phyloP scores from a whole-genome alignment of 2,113 vertebrate species.

The Xenopus tropicalis region DNA sequence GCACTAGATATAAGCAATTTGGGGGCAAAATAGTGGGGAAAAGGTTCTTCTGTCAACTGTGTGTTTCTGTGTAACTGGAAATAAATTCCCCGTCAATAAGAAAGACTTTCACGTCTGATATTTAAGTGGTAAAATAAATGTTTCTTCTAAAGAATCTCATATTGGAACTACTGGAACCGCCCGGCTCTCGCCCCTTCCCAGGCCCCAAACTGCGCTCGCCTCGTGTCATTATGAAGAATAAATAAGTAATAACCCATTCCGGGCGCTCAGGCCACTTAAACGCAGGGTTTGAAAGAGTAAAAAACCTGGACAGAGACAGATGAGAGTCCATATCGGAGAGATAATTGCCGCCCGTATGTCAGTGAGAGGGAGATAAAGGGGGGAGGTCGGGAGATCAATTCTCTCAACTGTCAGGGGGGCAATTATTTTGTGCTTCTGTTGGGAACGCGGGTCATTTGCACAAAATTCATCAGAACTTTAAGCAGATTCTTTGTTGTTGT shows the following conservation, averaged over 20 bases:
- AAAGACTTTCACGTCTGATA: too few species aligned
- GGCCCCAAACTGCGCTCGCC: background rate
- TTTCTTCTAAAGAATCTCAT: too few species aligned
- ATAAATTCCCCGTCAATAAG: too few species aligned
- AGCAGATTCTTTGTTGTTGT: too few species aligned
- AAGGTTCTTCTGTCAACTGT: too few species aligned
- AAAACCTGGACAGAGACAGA: conserved; percentile 9
- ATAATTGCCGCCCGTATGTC: conserved; percentile 10
- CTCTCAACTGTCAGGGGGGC: background rate
- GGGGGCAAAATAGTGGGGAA: too few species aligned
- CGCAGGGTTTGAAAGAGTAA: background rate
- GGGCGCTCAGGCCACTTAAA: background rate
- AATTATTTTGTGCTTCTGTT: conserved; percentile 2
- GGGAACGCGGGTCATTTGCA: background rate
- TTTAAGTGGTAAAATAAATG: too few species aligned
- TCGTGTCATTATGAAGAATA: background rate
- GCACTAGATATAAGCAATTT: too few species aligned
- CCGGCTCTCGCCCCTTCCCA: too few species aligned
- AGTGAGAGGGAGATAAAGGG: conserved; percentile 1
- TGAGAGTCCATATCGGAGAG: background rate
- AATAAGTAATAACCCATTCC: background rate
- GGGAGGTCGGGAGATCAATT: background rate
- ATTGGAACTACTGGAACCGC: too few species aligned
- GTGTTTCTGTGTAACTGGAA: too few species aligned
- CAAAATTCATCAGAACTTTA: too few species aligned